Evolutionary conservation across 2,888 invertebrate species (phyloP), one percentile per base, ranked within the genome.

Genomic region (Brenthis ino): DNA sequence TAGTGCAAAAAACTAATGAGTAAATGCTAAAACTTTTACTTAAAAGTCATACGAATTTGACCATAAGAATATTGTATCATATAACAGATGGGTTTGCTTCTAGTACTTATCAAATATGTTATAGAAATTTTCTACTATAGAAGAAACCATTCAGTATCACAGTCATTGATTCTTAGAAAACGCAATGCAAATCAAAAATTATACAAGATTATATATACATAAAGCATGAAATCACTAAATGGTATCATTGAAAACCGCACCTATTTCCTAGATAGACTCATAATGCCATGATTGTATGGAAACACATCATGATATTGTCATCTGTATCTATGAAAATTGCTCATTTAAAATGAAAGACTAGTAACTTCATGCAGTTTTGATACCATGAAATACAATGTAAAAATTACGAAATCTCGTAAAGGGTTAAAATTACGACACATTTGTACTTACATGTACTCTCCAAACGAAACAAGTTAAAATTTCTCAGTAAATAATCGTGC

Each of bases 401-500:
- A 43, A 8, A 11, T 43, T 43, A 43, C 37, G 37, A 43, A 43
- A 43, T 43, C 37, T 43, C 37, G 11, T 28, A 43, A 43, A 53
- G 37, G 6, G 1, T 53, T n/a, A 16, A 43, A 1, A 37, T 3
- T 33, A 53, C 28, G 6, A 33, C 2, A 54, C n/a, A 65, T 3
- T n/a, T 20, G 53, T 69, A 95, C 96, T 94, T 89, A 97, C 98
- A 99, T 60, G 99, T 99, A 14, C 99, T 99, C 88, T 99, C 99
- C 74, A 99, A 90, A 16, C 99, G 95, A 84, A 99, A 99, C 6
- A 99, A 93, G 87, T 99, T 98, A 83, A 99, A 99, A 87, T 99
- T 99, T 69, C 99, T 94, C 78, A 99, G 89, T 67, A 99, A 92
- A 87, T 99, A 99, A 92, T 99, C 99, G 87, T 99, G 99, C 6